A percentile compares a stretch with the other conserved stretches of the same genome.
Evolutionary conservation across 1,140 invertebrate genomes (phyloP).

Genomic region (Hirudo medicinalis): DNA sequence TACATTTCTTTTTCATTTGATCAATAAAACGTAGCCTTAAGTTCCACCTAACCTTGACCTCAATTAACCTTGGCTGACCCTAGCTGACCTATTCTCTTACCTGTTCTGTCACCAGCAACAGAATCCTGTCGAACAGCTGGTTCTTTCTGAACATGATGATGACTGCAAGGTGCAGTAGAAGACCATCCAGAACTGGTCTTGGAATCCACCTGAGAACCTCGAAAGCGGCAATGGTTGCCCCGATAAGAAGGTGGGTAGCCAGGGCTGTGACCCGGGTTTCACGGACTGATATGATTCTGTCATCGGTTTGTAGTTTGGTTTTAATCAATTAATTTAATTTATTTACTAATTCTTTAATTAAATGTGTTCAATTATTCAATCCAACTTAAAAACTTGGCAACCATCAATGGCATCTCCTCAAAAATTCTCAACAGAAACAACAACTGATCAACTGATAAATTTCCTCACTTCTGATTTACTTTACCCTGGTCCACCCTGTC

Average conservation of each 20-base stretch:
- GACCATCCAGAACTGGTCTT: slow-evolving; percentile 48
- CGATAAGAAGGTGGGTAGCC: slow-evolving; percentile 48
- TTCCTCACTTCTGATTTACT: slow-evolving; percentile 41
- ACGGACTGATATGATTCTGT: slow-evolving; percentile 47
- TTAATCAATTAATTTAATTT: too few relatives aligned
- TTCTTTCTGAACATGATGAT: slow-evolving; percentile 49
- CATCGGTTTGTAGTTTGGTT: neutral
- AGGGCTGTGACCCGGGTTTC: slow-evolving; percentile 48
- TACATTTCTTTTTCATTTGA: too few relatives aligned
- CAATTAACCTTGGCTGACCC: too few relatives aligned
- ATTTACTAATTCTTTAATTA: neutral
- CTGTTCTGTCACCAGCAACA: slow-evolving; percentile 50
- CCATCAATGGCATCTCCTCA: neutral
- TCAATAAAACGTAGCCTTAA: too few relatives aligned
- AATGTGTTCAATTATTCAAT: neutral
- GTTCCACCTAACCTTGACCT: too few relatives aligned
- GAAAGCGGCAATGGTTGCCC: slow-evolving; percentile 45
- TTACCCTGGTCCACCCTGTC: slow-evolving; percentile 50
- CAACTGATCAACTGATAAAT: slow-evolving; percentile 38
- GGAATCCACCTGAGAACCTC: slow-evolving; percentile 48
- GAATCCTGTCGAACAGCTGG: slow-evolving; percentile 51
- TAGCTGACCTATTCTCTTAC: slow-evolving; percentile 25
- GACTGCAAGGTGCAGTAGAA: slow-evolving; percentile 50
- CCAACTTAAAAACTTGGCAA: too few relatives aligned
- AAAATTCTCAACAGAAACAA: neutral